A percentile compares a stretch with the other conserved stretches of the same genome.
Conservation (phyloP, 2,113 vertebrate genomes). For the Azemiops feae region DNA sequence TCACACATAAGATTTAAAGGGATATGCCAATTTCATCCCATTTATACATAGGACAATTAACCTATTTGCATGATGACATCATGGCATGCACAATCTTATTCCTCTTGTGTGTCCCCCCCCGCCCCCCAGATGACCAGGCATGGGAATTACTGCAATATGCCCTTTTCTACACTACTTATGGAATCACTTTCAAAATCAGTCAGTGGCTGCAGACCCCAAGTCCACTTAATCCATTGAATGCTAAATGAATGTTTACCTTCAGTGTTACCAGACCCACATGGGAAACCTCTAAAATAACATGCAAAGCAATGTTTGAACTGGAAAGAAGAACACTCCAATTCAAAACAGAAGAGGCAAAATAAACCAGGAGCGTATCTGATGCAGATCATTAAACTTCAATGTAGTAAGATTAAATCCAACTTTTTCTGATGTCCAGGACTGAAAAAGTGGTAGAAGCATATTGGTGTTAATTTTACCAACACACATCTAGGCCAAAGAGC, state of each 20-base stretch:
- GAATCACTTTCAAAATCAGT: not conserved
- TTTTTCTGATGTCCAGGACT: not conserved
- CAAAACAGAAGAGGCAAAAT: not conserved
- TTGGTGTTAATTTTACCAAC: not conserved
- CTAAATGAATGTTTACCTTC: not conserved
- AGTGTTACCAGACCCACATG: not conserved
- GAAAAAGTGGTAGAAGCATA: not conserved
- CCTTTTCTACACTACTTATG: not conserved
- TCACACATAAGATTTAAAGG: not conserved
- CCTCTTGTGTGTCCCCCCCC: not conserved
- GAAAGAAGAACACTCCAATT: not conserved
- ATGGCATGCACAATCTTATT: not conserved
- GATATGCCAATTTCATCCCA: not conserved
- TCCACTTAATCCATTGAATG: not conserved
- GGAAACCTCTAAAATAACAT: not conserved
- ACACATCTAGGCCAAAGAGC: not conserved
- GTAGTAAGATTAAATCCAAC: not conserved
- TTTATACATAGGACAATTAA: not conserved
- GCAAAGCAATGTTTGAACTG: not conserved
- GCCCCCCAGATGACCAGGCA: not conserved
- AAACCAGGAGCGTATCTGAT: not conserved
- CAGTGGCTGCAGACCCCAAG: not conserved
- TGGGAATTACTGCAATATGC: not conserved
- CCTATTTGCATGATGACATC: not conserved
- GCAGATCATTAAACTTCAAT: not conserved